These are phyloP conservation scores for Cyanocitta stelleri DNA, from an alignment of 2,113 vertebrate species.

Conservation along the genomic window DNA sequence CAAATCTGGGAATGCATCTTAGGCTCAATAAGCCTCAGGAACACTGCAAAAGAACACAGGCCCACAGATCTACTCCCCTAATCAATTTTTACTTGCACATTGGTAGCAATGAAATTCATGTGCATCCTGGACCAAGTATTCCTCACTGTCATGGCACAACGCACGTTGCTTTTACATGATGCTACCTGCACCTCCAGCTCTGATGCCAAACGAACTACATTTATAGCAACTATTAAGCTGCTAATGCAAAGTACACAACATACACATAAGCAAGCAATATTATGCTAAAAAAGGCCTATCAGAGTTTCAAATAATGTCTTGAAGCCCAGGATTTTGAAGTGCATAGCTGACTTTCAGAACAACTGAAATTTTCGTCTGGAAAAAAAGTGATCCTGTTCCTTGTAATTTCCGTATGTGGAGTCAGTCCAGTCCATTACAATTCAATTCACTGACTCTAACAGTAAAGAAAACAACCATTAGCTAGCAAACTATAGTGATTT, in stretches of 20 bases:
- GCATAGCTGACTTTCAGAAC: background rate
- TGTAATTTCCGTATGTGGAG: slow-evolving; percentile 12
- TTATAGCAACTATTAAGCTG: background rate
- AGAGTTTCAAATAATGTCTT: background rate
- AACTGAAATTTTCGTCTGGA: background rate
- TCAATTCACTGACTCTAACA: slow-evolving; percentile 3
- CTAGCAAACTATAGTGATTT: slow-evolving; percentile 32
- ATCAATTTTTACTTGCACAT: background rate
- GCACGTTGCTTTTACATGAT: background rate
- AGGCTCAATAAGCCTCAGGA: background rate
- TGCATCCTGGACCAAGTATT: background rate
- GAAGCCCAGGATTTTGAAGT: background rate
- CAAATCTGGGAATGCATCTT: background rate
- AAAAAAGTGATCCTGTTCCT: background rate
- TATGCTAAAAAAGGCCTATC: background rate
- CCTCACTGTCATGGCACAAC: rapidly evolving
- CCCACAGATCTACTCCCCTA: background rate
- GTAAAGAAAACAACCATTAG: slow-evolving; percentile 48
- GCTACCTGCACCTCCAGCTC: background rate
- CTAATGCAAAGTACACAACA: background rate
- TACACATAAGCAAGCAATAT: background rate
- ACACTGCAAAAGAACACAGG: background rate
- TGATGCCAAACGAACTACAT: background rate
- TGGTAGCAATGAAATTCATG: background rate
- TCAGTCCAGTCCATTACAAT: slow-evolving; percentile 26